Base-by-base conservation (phyloP, 2,797 vertebrate species). In the Hippopotamyrus pictus region DNA sequence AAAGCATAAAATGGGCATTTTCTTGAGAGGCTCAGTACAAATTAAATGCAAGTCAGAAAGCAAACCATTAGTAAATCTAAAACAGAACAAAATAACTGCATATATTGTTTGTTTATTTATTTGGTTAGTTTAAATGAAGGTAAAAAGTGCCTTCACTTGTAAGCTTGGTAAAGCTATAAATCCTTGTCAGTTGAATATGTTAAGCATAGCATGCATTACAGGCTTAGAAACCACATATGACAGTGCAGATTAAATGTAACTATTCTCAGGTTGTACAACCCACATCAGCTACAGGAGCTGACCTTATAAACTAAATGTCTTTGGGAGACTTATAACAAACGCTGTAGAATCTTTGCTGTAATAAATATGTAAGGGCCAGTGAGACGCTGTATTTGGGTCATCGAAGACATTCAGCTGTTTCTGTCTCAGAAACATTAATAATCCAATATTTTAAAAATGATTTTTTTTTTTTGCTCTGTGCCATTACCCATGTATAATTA, bases 271-370 rank as follows among this genome's bases (percentile, higher is more conserved):
- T 79, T 79, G 73, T 79, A 44, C 73, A 41, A 9, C 73, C 14
- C 73, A 79, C 73, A 79, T 79, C 73, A 79, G 37, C 14, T n/a
- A 79, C 73, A 79, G 73, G 73, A 79, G 37, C 37, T 79, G 73
- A 79, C 37, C 73, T 44, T 79, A 79, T 79, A 79, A 44, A 44
- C 33, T 9, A 79, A 44, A 79, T 79, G 73, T 79, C 73, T 73
- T 73, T 37, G 2, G 29, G 65, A 73, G 65, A 73, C 29, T n/a
- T 44, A 79, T 79, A 46, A 79, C 8, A 19, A 79, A 79, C 8
- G 3, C 73, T 46, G 37, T 44, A 79, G 73, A 79, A 19, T 44
- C 37, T 1, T 79, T 44, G 5, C 37, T 79, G 17, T 79, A 79
- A 79, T 44, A 79, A 79, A 79, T 79, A 79, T 44, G 73, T 79